Evolutionary conservation across 1,140 invertebrate genomes (phyloP).

Genomic region (Hormaphis cornu): DNA sequence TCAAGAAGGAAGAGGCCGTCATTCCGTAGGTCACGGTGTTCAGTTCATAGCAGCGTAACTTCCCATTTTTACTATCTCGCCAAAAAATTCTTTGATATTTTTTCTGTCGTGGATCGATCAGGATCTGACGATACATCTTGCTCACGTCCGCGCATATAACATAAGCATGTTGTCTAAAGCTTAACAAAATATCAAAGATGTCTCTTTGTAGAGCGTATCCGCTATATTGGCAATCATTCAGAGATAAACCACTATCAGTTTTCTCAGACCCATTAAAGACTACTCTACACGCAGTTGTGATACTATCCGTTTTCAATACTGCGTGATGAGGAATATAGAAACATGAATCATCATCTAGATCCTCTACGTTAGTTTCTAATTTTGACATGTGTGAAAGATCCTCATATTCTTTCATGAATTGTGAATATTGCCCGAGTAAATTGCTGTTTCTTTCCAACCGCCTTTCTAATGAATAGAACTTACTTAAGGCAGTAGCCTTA

Average conservation of each 20-base stretch:
- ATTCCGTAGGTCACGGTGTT: slow-evolving; percentile 42
- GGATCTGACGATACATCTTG: slow-evolving; percentile 43
- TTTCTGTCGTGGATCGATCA: slow-evolving; percentile 37
- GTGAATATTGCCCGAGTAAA: not conserved
- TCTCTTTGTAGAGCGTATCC: slow-evolving; percentile 37
- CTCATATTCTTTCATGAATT: not conserved
- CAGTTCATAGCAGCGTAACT: slow-evolving; percentile 38
- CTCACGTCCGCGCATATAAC: slow-evolving; percentile 41
- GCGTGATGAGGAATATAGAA: slow-evolving; percentile 33
- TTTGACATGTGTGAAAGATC: not conserved
- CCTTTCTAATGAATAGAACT: not conserved
- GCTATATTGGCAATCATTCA: slow-evolving; percentile 40
- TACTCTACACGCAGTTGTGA: slow-evolving; percentile 41
- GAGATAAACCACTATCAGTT: slow-evolving; percentile 35
- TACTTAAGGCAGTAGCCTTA: not conserved
- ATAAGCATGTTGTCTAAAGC: slow-evolving; percentile 38
- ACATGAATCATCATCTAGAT: not conserved
- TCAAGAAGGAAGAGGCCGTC: slow-evolving; percentile 39
- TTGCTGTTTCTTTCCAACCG: not conserved
- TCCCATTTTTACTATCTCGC: slow-evolving; percentile 33
- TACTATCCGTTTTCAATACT: slow-evolving; percentile 36
- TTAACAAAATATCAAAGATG: slow-evolving; percentile 38
- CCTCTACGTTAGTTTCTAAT: not conserved
- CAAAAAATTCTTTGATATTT: slow-evolving; percentile 39
- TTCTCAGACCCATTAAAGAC: slow-evolving; percentile 41